A percentile compares a stretch with the other conserved stretches of the same genome.
Evolutionary conservation across 2,113 vertebrate genomes (phyloP).

Genomic region (Cyprichromis sp.): DNA sequence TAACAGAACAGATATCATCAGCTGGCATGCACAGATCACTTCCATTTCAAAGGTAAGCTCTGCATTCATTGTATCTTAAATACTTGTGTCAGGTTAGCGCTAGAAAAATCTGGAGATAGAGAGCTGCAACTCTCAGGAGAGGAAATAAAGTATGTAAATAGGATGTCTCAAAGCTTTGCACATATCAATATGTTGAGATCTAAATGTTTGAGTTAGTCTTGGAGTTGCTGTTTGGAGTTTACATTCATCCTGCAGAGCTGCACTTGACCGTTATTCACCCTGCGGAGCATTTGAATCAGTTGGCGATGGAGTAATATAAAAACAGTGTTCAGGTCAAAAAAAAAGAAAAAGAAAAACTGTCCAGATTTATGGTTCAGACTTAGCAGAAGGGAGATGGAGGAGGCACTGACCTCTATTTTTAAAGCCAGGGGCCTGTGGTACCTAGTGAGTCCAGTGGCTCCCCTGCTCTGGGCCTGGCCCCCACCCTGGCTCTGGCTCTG

Average conservation of each 20-base stretch:
- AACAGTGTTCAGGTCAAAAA: not conserved
- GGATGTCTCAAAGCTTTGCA: not conserved
- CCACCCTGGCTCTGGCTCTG: slow-evolving; percentile 74
- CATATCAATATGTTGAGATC: not conserved
- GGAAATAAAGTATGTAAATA: not conserved
- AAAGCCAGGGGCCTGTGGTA: slow-evolving; percentile 86
- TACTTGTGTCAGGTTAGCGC: not conserved
- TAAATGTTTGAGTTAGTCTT: not conserved
- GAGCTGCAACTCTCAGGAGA: not conserved
- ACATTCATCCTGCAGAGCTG: not conserved
- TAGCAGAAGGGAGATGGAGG: slow-evolving; percentile 43
- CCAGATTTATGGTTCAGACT: not conserved
- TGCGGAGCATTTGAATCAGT: not conserved
- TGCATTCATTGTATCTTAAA: not conserved
- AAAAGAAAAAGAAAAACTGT: accelerated
- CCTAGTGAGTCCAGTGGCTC: slow-evolving; percentile 83
- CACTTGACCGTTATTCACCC: not conserved
- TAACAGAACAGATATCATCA: not conserved
- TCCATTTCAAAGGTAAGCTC: not conserved
- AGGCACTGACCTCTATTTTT: slow-evolving; percentile 90
- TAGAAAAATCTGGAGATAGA: not conserved
- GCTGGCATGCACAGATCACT: not conserved
- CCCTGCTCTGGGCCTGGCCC: slow-evolving; percentile 78
- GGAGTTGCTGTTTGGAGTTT: not conserved
- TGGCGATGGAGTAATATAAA: not conserved